Base-by-base conservation (phyloP, 2,888 invertebrate species). In the Hermaeophaga mercurialis region DNA sequence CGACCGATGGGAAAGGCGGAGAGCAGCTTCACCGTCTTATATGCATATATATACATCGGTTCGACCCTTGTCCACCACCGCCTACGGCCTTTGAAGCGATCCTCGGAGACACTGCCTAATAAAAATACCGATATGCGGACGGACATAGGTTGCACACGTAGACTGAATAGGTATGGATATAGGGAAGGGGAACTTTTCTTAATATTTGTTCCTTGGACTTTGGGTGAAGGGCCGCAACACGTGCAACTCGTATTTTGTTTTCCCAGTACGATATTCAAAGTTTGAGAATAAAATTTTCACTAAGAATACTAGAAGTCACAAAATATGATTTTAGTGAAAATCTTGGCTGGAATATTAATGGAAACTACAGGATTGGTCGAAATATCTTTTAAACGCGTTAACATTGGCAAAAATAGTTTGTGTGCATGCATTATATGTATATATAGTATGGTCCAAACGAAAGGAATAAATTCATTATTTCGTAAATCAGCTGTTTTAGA, bases 131-230 rank as follows among this genome's bases (percentile, higher is more conserved):
- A 71, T 70, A 73, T 74, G 72, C 68, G 70, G 66, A 64, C 64
- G 72, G 73, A 73, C 73, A 74, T 73, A 72, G 72, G 72, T 72
- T 72, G 68, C 70, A 68, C 71, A 70, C 67, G 70, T 68, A 67
- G 64, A 56, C 60, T 49, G 60, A 61, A 61, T 57, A 54, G 44
- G 47, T 44, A 50, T 33, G 41, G 49, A 38, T 8, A 44, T 46
- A 17, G 26, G 50, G 31, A 45, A 54, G 54, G 58, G 31, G 54
- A 43, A 24, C 14, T 11, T 28, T 33, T 41, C 54, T 47, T 53
- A 48, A 41, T 41, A 36, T 53, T 56, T 47, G 47, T 55, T 41
- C 52, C 57, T 38, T 53, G 34, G 52, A 54, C 33, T 48, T 54
- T 28, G 33, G 49, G 41, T 14, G 48, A 44, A 22, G 44, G 43